Evolutionary conservation across 2,888 invertebrate genomes (phyloP).

Genomic region (Baronia brevicornis): DNA sequence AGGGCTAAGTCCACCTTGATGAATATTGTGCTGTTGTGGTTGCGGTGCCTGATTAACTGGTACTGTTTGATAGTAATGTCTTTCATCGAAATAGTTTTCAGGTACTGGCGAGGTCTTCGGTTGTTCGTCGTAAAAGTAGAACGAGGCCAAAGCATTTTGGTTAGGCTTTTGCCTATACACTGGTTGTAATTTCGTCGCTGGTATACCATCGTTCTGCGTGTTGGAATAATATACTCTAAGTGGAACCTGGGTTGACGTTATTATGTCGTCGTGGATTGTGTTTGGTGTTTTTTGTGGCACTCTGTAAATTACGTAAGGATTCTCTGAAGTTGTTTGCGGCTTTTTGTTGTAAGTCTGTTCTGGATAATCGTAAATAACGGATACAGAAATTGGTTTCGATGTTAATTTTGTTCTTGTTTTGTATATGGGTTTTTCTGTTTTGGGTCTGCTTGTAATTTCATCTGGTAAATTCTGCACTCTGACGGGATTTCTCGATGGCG

Average conservation of each 20-base stretch:
- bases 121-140: conserved; percentile 81
- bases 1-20: conserved; percentile 51
- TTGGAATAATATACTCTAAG: conserved; percentile 77
- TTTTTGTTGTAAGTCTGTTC: conserved; percentile 59
- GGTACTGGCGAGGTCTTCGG: conserved; percentile 74
- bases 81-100: conserved; percentile 62
- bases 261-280: conserved; percentile 46
- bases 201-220: conserved; percentile 67
- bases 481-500: conserved; percentile 60
- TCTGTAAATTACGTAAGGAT: conserved; percentile 69
- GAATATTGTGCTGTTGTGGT: conserved; percentile 39
- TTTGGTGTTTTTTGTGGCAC: conserved; percentile 57
- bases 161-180: conserved; percentile 62
- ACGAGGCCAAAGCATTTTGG: conserved; percentile 73
- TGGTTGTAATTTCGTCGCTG: conserved; percentile 70
- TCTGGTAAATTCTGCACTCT: conserved; percentile 60
- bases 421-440: conserved; percentile 60
- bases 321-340: conserved; percentile 57
- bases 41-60: conserved; percentile 36
- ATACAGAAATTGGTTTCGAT: conserved; percentile 64
- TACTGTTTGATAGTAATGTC: conserved; percentile 63
- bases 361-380: conserved; percentile 67
- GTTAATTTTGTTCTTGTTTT: conserved; percentile 68
- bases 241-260: conserved; percentile 78
- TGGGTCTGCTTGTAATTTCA: conserved; percentile 50